Evolutionary conservation across 2,113 vertebrate genomes (phyloP).

Genomic region (Casuarius casuarius): DNA sequence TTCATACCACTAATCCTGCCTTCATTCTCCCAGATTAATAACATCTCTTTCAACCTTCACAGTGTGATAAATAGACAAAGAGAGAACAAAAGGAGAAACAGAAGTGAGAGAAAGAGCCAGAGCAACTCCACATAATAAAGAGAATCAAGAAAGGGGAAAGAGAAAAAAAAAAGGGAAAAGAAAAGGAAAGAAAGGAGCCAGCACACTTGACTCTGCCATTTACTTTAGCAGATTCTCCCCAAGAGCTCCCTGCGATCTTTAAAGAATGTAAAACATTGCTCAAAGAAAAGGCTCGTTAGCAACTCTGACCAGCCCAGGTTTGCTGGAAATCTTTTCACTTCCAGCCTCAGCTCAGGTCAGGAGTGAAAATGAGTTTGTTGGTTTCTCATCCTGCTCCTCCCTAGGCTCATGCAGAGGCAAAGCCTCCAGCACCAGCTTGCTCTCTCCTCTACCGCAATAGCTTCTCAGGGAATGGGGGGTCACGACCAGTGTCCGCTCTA

Average conservation of each 20-base stretch:
- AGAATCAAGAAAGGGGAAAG: conserved; percentile 83
- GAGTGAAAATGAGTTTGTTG: conserved; percentile 74
- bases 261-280: conserved; percentile 77
- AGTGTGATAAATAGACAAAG: conserved; percentile 99
- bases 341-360: conserved; percentile 76
- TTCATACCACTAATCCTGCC: conserved; percentile 99
- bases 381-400: conserved; percentile 54
- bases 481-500: background rate
- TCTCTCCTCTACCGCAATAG: background rate
- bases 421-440: background rate
- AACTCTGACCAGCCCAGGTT: conserved; percentile 77
- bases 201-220: conserved; percentile 78
- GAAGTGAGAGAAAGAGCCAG: conserved; percentile 87
- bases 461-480: fast-evolving
- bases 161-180: conserved; percentile 56
- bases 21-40: conserved; percentile 99
- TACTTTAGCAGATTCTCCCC: conserved; percentile 72
- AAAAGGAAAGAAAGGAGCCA: conserved; percentile 71
- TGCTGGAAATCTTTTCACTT: conserved; percentile 79
- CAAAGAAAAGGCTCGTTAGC: conserved; percentile 83
- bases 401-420: conserved; percentile 13
- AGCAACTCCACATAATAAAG: conserved; percentile 87
- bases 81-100: conserved; percentile 97
- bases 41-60: conserved; percentile 99
- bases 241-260: conserved; percentile 70